These are phyloP conservation scores for Neoitamus cyanurus DNA, from an alignment of 2,888 invertebrate genomes.

Conservation along the genomic window DNA sequence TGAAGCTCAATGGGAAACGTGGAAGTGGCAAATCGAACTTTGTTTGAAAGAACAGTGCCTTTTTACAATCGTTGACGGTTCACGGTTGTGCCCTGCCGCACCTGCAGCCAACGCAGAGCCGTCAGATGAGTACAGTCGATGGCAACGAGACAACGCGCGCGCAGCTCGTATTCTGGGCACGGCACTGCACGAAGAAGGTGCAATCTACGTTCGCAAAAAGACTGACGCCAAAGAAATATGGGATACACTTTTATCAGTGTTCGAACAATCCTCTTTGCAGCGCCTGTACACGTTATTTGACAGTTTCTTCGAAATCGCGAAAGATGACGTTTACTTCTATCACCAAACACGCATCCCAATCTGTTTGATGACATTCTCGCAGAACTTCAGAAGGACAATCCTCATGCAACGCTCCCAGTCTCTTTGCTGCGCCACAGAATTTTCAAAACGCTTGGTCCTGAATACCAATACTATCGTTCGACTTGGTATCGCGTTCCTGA, in stretches of 20 bases:
- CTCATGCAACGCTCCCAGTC: background rate
- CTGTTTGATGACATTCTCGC: background rate
- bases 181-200: too few species aligned
- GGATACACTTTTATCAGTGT: background rate
- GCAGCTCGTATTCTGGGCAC: background rate
- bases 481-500: slow-evolving; percentile 23
- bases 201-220: background rate
- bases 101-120: too few species aligned
- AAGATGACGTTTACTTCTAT: background rate
- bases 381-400: background rate
- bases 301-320: background rate
- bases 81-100: too few species aligned
- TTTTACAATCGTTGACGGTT: background rate
- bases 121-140: too few species aligned
- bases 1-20: slow-evolving; percentile 10
- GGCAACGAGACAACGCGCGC: background rate
- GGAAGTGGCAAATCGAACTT: slow-evolving; percentile 8
- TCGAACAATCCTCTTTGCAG: background rate
- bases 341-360: background rate
- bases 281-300: slow-evolving; percentile 15
- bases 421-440: slow-evolving; percentile 8
- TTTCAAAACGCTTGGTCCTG: slow-evolving; percentile 13
- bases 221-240: background rate
- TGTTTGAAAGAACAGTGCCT: slow-evolving; percentile 1
- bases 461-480: slow-evolving; percentile 20